Base-by-base conservation (phyloP, 2,797 vertebrate genomes). In the Siniperca obscura region DNA sequence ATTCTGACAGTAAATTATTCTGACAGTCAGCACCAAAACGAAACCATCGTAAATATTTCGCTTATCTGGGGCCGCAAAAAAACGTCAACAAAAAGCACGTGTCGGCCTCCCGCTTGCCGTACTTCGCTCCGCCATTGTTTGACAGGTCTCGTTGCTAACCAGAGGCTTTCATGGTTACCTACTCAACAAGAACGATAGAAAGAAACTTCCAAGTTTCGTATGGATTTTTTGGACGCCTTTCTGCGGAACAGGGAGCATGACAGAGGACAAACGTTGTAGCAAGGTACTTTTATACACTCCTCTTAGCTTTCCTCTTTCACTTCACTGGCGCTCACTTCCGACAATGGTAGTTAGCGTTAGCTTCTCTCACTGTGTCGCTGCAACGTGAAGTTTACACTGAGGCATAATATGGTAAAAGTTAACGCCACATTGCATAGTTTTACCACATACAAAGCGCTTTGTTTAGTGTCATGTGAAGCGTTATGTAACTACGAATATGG, bases 81-180 rank as follows among this genome's bases (percentile, higher is more conserved):
- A 90, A 86, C 85, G 84, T 93, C 84, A 93, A 91, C 91, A 91
- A 81, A 86, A 62, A 74, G 84, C 93, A 91, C 92, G 87, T 93
- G 92, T 83, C 21, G 40, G 27, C 89, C 66, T 92, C 76, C 5
- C 27, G 89, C 91, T 93, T 88, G 90, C 94, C 94, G 93, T 94
- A 94, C 70, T 90, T 86, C 69, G 83, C 82, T 81, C 80, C 89
- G 90, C 93, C 88, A 89, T 91, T 88, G 74, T 75, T 88, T 91
- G 90, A 81, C 89, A 88, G 85, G 1, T 78, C 68, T 42, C 36
- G 87, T 90, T 86, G 91, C 90, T 92, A 93, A 79, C 87, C 16
- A 67, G 73, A 27, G 27, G 88, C 72, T 85, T 79, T 84, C 85
- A 42, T 90, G 83, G 85, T 84, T 86, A 86, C 87, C 65, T 44